These are phyloP conservation scores for Apis florea DNA, from an alignment of 1,140 invertebrate genomes.

Conservation along the genomic window DNA sequence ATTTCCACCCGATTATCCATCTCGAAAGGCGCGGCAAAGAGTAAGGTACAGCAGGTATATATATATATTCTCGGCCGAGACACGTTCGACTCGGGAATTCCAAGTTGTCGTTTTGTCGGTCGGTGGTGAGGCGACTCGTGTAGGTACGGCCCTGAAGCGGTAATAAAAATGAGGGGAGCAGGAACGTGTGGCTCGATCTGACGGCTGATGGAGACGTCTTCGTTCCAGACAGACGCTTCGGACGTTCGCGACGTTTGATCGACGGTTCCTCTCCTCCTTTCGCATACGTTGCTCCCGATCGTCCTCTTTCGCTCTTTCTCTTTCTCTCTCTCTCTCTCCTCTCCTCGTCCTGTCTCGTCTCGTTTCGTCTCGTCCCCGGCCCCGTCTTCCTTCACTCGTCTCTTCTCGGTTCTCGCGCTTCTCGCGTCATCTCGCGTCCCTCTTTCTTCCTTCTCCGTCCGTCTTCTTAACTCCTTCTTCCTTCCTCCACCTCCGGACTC, in stretches of 20 bases:
- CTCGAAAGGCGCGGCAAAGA: too few relatives aligned
- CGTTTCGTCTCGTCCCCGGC: slow-evolving; percentile 1
- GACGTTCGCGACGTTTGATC: slow-evolving; percentile 75
- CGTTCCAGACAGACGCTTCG: slow-evolving; percentile 72
- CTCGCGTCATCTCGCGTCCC: slow-evolving; percentile 32
- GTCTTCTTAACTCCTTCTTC: not conserved
- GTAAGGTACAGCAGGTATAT: too few relatives aligned
- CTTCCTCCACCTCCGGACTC: slow-evolving; percentile 1
- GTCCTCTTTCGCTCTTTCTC: slow-evolving; percentile 34
- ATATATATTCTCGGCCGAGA: too few relatives aligned
- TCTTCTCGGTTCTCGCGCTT: slow-evolving; percentile 10
- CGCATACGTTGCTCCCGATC: slow-evolving; percentile 58
- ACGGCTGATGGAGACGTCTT: slow-evolving; percentile 76
- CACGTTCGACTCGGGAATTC: too few relatives aligned
- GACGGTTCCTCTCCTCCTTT: slow-evolving; percentile 68
- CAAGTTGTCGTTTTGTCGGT: not conserved
- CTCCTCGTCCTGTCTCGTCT: slow-evolving; percentile 10
- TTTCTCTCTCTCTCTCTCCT: not conserved
- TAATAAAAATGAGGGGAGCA: slow-evolving; percentile 68
- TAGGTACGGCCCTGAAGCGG: slow-evolving; percentile 60
- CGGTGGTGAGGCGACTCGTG: slow-evolving; percentile 10
- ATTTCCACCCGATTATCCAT: not conserved
- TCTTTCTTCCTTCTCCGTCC: not conserved
- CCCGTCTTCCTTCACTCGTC: slow-evolving; percentile 37
- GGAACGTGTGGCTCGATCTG: slow-evolving; percentile 64